These are phyloP conservation scores for Pseudomugil tenellus DNA, from an alignment of 2,797 vertebrate species.

Conservation along the genomic window DNA sequence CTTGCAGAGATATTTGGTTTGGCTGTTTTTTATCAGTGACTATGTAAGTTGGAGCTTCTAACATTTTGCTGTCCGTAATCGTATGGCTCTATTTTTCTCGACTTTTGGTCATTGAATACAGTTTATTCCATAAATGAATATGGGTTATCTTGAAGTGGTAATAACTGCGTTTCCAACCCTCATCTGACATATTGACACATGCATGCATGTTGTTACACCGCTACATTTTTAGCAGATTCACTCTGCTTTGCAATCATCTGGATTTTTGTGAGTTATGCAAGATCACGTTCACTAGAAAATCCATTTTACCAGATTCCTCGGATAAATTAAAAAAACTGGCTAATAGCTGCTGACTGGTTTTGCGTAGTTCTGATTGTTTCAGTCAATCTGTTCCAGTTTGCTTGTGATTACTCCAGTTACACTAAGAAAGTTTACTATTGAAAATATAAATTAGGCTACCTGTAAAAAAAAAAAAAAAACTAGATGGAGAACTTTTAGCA, in stretches of 20 bases:
- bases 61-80: background rate
- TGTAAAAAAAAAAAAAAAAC: background rate
- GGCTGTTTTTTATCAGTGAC: background rate
- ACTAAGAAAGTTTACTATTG: background rate
- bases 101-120: background rate
- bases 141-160: no score
- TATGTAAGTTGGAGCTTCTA: background rate
- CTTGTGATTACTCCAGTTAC: background rate
- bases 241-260: background rate
- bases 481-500: background rate
- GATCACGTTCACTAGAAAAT: background rate
- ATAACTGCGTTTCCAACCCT: no score
- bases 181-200: no score
- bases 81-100: no score
- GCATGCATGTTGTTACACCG: no score
- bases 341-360: no score
- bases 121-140: background rate
- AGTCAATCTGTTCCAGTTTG: no score
- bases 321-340: background rate
- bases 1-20: background rate
- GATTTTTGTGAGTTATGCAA: no score
- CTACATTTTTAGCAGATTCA: no score
- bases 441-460: background rate
- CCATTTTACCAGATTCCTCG: background rate
- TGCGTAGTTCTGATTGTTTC: background rate